These are phyloP conservation scores for Erebia palarica DNA, from an alignment of 2,888 invertebrate species.

Conservation along the genomic window DNA sequence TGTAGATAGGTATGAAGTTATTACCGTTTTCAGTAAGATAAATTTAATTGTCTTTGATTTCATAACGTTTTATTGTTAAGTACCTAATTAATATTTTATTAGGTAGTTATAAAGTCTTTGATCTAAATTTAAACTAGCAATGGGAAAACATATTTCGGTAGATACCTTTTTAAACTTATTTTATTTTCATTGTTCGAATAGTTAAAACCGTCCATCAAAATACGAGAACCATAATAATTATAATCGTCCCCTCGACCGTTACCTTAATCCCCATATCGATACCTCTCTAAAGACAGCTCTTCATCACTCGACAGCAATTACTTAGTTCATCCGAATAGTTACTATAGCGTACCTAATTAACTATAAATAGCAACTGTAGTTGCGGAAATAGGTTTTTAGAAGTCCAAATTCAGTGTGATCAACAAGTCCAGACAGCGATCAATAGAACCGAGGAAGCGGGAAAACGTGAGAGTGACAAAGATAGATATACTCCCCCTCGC, in stretches of 20 bases:
- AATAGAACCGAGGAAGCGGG: constrained; percentile 68
- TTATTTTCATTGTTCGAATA: too few species aligned
- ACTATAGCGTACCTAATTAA: constrained; percentile 8
- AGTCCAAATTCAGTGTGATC: constrained; percentile 60
- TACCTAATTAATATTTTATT: too few species aligned
- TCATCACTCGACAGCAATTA: not conserved
- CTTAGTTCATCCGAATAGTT: not conserved
- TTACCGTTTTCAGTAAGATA: too few species aligned
- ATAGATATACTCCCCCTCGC: constrained; percentile 36
- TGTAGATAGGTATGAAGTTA: too few species aligned
- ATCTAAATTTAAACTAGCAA: too few species aligned
- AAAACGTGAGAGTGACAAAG: constrained; percentile 52
- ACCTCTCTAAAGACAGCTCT: not conserved
- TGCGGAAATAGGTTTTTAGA: constrained; percentile 49
- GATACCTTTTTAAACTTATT: too few species aligned
- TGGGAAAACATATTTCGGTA: too few species aligned
- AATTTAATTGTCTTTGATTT: too few species aligned
- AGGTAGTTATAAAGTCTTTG: too few species aligned
- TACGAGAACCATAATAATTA: not conserved
- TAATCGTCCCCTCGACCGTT: not conserved
- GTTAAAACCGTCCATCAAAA: not conserved
- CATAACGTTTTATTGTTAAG: too few species aligned
- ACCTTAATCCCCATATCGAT: not conserved
- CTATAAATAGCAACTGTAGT: constrained; percentile 17
- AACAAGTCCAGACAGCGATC: constrained; percentile 81